Percentiles rank a stretch among this genome's conserved stretches.
phyloP scores from a whole-genome alignment of 1,140 invertebrate genomes.

The Drosophila saltans region DNA sequence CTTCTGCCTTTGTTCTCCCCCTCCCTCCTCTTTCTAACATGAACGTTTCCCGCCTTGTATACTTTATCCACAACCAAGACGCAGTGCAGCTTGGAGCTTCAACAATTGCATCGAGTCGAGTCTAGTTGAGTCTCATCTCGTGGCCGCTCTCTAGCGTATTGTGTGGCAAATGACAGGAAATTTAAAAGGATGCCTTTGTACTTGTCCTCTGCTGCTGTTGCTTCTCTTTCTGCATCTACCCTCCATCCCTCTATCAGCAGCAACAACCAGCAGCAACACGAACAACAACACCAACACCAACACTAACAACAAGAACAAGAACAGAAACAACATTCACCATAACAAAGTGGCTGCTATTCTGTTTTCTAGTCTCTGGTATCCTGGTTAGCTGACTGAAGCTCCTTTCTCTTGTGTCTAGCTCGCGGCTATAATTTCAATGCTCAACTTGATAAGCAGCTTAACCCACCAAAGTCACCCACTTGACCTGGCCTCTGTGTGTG shows the following conservation, averaged over 20 bases:
- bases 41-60: not conserved
- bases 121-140: constrained; percentile 36
- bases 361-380: constrained; percentile 43
- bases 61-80: constrained; percentile 31
- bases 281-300: constrained; percentile 19
- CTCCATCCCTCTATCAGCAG: not conserved
- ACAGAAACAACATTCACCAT: constrained; percentile 54
- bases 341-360: constrained; percentile 62
- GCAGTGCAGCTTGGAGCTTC: constrained; percentile 41
- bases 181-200: constrained; percentile 82
- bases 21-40: constrained; percentile 7
- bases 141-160: constrained; percentile 76
- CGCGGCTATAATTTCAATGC: constrained; percentile 81
- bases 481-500: constrained; percentile 5
- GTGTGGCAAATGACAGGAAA: constrained; percentile 82
- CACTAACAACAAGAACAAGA: constrained; percentile 42
- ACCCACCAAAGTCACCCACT: constrained; percentile 54
- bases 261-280: not conserved
- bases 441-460: constrained; percentile 81
- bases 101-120: constrained; percentile 29
- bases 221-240: constrained; percentile 3
- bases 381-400: constrained; percentile 30
- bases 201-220: constrained; percentile 57
- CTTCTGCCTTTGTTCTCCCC: constrained; percentile 14
- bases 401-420: constrained; percentile 72